These are phyloP conservation scores for Ochotona princeps DNA, from an alignment of 2,113 vertebrate species.

Conservation along the genomic window DNA sequence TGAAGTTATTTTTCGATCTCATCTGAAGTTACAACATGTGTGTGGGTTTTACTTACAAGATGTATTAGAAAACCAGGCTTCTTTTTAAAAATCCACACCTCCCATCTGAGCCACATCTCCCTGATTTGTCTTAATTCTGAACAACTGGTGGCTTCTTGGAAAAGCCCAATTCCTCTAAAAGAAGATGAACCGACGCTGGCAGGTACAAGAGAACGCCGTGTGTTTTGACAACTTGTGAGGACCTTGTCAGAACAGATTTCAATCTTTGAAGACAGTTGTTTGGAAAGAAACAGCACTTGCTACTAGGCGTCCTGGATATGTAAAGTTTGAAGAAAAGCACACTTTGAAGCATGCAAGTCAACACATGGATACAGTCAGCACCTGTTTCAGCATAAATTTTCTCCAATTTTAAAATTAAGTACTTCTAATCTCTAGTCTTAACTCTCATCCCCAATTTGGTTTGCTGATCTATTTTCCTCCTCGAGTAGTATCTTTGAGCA, in stretches of 20 bases:
- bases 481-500: background rate
- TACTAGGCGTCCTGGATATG: background rate
- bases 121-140: slow-evolving; percentile 47
- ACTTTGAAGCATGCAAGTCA: background rate
- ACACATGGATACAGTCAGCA: background rate
- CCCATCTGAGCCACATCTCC: background rate
- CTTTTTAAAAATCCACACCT: background rate
- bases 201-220: background rate
- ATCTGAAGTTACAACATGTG: background rate
- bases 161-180: slow-evolving; percentile 21
- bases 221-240: background rate
- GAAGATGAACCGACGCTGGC: background rate
- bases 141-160: slow-evolving; percentile 22
- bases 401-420: slow-evolving; percentile 53
- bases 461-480: slow-evolving; percentile 48
- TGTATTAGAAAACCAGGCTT: background rate
- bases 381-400: slow-evolving; percentile 4
- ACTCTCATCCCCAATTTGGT: slow-evolving; percentile 24
- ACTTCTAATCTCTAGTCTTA: background rate
- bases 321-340: background rate
- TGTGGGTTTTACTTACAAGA: background rate
- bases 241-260: background rate
- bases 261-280: background rate
- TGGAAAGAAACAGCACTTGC: background rate
- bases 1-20: background rate